A percentile compares a stretch with the other conserved stretches of the same genome.
phyloP scores from a whole-genome alignment of 2,113 vertebrate species.

The Myrmophylax atrothorax region DNA sequence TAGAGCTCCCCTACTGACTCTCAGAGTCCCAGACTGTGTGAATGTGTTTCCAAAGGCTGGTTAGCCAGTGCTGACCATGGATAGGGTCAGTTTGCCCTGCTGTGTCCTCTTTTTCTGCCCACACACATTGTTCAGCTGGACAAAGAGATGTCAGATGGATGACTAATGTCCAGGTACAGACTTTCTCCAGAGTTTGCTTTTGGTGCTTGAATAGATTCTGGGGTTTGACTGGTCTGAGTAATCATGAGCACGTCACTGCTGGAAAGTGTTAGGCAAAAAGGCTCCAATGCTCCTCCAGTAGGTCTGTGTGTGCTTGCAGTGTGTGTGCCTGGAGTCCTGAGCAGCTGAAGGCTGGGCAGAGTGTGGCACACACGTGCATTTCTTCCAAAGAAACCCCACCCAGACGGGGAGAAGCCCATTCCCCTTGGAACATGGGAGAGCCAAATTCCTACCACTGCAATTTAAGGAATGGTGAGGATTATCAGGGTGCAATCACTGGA shows the following conservation, averaged over 20 bases:
- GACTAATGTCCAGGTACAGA: background rate
- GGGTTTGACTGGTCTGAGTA: background rate
- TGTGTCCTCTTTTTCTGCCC: background rate
- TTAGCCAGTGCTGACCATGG: rapidly evolving
- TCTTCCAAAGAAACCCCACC: background rate
- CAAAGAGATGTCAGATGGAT: background rate
- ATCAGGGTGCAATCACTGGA: background rate
- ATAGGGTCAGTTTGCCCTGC: background rate
- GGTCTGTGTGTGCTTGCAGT: background rate
- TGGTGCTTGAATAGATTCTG: background rate
- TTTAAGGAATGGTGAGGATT: background rate
- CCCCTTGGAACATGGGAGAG: rapidly evolving
- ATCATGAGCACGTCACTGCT: background rate
- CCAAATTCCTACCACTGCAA: background rate
- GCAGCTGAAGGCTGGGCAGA: background rate
- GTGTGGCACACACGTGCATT: rapidly evolving
- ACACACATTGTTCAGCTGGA: background rate
- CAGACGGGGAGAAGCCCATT: background rate
- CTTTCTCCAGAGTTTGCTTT: background rate
- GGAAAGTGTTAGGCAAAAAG: background rate
- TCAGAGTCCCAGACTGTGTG: background rate
- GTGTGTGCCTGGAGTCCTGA: background rate
- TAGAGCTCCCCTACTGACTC: background rate
- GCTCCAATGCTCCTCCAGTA: background rate
- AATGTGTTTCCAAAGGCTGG: background rate